Evolutionary conservation across 2,797 vertebrate species (phyloP), one percentile per base, ranked within the genome.

Genomic region (Heliangelus exortis): DNA sequence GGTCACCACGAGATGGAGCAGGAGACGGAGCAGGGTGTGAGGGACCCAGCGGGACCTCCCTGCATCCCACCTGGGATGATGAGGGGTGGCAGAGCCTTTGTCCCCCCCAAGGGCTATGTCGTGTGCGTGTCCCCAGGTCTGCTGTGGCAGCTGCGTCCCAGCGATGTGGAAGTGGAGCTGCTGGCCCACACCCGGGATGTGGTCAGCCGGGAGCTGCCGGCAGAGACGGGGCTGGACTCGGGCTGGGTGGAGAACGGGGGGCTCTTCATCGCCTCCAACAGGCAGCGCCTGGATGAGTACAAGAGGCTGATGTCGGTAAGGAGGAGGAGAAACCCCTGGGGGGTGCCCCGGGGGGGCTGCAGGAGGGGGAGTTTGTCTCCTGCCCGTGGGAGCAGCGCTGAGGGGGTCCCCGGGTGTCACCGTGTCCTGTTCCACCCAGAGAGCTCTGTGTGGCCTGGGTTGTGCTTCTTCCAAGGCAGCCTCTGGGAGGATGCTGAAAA

Each of bases 221-320:
- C 97, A 47, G 99, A 99, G 97, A 99, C 99, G 0, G 99, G 99
- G 45, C 98, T 99, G 75, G 98, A 99, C 94, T 98, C 99, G 0
- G 99, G 99, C 82, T 99, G 99, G 99, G 98, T 99, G 92, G 97
- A 99, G 97, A 99, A 99, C 1, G 99, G 99, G 2, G 99, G 99
- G 57, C 98, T 99, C 85, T 99, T 99, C 97, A 99, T 99, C 2
- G 99, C 99, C 25, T 99, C 99, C 96, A 99, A 98, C 97, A 98
- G 98, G 89, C 99, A 99, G 97, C 98, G 99, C 10, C 97, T 99
- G 91, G 99, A 99, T 1, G 99, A 99, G 95, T 99, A 99, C 98
- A 99, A 99, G 87, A 98, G 99, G 36, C 99, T 99, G 81, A 99
- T 99, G 99, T 99, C 99, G 97, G 99, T 99, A 97, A 71, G 98